Evolutionary conservation across 2,113 vertebrate genomes (phyloP).

Genomic region (Alaudala cheleensis): DNA sequence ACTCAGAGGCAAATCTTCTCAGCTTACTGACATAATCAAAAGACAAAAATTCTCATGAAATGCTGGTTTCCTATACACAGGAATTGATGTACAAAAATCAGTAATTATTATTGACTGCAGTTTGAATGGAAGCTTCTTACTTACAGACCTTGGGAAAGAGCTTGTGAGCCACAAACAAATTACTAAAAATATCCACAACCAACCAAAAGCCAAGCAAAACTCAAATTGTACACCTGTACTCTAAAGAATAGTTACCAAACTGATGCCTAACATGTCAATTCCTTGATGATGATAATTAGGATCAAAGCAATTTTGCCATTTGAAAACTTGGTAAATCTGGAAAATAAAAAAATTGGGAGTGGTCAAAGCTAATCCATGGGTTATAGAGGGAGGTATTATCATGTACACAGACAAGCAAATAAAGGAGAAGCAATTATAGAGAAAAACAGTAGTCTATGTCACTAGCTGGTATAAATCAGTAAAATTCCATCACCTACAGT

Average conservation of each 20-base stretch:
- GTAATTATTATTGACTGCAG: neutral
- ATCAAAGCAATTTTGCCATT: neutral
- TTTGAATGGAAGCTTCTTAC: neutral
- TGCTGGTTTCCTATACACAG: neutral
- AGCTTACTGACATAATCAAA: neutral
- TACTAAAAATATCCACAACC: neutral
- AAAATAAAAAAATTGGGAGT: neutral
- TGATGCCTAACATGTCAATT: neutral
- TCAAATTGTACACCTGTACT: neutral
- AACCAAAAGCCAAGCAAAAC: neutral
- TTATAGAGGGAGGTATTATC: neutral
- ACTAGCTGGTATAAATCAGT: neutral
- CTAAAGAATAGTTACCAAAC: neutral
- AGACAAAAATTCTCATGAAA: neutral
- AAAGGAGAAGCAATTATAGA: neutral
- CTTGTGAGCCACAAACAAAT: neutral
- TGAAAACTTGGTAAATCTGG: neutral
- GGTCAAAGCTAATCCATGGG: neutral
- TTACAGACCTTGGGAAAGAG: neutral
- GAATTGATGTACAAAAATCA: neutral
- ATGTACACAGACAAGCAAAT: neutral
- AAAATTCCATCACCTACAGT: neutral
- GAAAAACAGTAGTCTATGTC: neutral
- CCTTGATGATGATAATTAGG: neutral
- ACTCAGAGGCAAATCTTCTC: neutral